Evolutionary conservation across 1,140 invertebrate genomes (phyloP).

Genomic region (Lasioglossum baleicum): DNA sequence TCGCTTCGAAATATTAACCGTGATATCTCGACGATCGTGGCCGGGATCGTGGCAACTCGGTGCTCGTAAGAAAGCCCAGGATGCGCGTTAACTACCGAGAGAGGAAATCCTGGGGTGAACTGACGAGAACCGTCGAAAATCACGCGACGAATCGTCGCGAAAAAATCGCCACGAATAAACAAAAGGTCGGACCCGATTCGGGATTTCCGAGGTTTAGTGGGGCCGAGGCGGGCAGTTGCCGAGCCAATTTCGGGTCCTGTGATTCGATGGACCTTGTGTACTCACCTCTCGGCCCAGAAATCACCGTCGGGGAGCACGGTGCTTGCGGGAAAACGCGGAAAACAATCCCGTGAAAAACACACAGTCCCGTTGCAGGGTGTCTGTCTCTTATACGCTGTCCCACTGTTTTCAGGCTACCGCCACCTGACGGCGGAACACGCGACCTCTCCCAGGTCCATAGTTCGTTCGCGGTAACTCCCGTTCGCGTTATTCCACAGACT

Average conservation of each 20-base stretch:
- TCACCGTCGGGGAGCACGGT: slow-evolving; percentile 65
- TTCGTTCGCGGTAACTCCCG: slow-evolving; percentile 63
- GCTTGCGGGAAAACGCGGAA: slow-evolving; percentile 67
- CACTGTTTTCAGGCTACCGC: slow-evolving; percentile 70
- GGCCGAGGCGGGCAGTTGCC: background rate
- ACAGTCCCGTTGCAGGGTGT: slow-evolving; percentile 76
- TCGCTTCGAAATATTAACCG: slow-evolving; percentile 66
- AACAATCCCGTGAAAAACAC: slow-evolving; percentile 71
- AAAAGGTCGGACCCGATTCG: slow-evolving; percentile 71
- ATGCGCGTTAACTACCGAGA: slow-evolving; percentile 48
- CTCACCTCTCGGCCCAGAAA: slow-evolving; percentile 75
- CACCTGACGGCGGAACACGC: slow-evolving; percentile 66
- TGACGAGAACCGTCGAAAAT: slow-evolving; percentile 45
- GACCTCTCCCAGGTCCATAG: slow-evolving; percentile 67
- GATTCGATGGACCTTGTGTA: slow-evolving; percentile 38
- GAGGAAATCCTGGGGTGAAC: slow-evolving; percentile 46
- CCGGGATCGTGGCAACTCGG: slow-evolving; percentile 45
- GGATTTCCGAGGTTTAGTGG: slow-evolving; percentile 58
- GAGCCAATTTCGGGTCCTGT: slow-evolving; percentile 15
- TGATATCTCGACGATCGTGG: slow-evolving; percentile 58
- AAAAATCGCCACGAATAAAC: slow-evolving; percentile 76
- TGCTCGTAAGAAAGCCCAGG: slow-evolving; percentile 36
- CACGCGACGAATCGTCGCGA: slow-evolving; percentile 55
- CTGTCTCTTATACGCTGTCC: slow-evolving; percentile 68
- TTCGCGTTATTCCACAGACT: slow-evolving; percentile 34